Evolutionary conservation across 2,888 invertebrate genomes (phyloP).

Genomic region (Gibbula magus): DNA sequence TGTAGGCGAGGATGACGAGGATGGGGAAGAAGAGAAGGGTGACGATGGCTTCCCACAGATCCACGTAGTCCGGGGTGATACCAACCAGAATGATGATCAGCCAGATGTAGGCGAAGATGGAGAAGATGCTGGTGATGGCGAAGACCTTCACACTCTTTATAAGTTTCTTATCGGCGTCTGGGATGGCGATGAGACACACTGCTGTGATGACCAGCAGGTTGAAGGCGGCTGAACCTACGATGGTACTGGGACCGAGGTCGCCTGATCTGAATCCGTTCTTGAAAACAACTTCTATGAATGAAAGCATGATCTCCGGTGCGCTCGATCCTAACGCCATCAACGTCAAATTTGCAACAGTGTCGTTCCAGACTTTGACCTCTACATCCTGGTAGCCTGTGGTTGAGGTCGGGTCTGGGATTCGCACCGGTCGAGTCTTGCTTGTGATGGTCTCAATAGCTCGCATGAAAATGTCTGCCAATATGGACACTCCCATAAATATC

Average conservation of each 20-base stretch:
- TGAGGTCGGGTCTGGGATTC: constrained; percentile 58
- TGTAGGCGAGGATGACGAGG: constrained; percentile 78
- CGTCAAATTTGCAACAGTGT: constrained; percentile 79
- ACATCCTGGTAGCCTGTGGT: constrained; percentile 73
- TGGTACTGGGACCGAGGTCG: constrained; percentile 78
- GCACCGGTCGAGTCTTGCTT: constrained; percentile 76
- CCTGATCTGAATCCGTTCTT: constrained; percentile 75
- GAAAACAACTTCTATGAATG: constrained; percentile 77
- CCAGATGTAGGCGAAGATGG: constrained; percentile 80
- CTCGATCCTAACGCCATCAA: constrained; percentile 79
- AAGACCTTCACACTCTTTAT: constrained; percentile 77
- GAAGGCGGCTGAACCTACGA: constrained; percentile 80
- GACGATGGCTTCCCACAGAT: constrained; percentile 79
- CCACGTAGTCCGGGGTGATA: constrained; percentile 75
- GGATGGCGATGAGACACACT: constrained; percentile 78
- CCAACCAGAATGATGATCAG: constrained; percentile 77
- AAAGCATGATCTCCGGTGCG: constrained; percentile 79
- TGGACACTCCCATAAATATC: constrained; percentile 79
- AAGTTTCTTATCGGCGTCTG: constrained; percentile 74
- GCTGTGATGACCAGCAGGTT: constrained; percentile 79
- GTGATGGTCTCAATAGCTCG: constrained; percentile 79
- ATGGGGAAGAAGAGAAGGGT: constrained; percentile 79
- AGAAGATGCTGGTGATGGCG: constrained; percentile 73
- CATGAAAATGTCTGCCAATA: constrained; percentile 80
- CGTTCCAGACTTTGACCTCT: constrained; percentile 78